phyloP scores from a whole-genome alignment of 2,888 invertebrate genomes.

The Hymenopus coronatus region DNA sequence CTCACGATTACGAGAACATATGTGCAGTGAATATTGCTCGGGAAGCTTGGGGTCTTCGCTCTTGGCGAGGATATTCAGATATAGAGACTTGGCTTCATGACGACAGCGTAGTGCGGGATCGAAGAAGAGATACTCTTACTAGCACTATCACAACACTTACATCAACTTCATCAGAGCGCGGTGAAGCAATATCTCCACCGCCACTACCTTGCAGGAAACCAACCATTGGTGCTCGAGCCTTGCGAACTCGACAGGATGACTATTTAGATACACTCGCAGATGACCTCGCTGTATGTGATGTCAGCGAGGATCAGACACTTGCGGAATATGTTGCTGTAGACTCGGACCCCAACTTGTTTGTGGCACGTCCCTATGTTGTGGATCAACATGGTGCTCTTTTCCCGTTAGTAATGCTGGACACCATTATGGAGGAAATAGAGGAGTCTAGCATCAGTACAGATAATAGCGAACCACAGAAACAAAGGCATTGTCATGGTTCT shows the following conservation, averaged over 20 bases:
- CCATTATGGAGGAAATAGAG: constrained; percentile 58
- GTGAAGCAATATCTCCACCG: constrained; percentile 46
- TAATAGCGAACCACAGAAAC: constrained; percentile 43
- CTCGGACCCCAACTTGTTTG: constrained; percentile 45
- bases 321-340: constrained; percentile 42
- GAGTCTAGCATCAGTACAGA: constrained; percentile 42
- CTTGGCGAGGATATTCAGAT: constrained; percentile 64
- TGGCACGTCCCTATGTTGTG: constrained; percentile 56
- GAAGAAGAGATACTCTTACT: constrained; percentile 47
- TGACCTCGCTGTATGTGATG: constrained; percentile 47
- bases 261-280: constrained; percentile 56
- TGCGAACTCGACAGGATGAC: constrained; percentile 45
- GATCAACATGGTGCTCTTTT: constrained; percentile 55
- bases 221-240: background rate
- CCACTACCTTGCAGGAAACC: constrained; percentile 39
- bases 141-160: constrained; percentile 51
- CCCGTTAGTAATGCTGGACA: constrained; percentile 50
- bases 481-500: constrained; percentile 49
- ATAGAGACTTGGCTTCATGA: constrained; percentile 63
- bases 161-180: constrained; percentile 55
- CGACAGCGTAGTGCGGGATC: constrained; percentile 59
- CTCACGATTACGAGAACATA: constrained; percentile 65
- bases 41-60: constrained; percentile 62
- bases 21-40: constrained; percentile 63
- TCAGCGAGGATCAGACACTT: constrained; percentile 29